phyloP scores from a whole-genome alignment of 1,140 invertebrate genomes.

The Zaprionus ornatus region DNA sequence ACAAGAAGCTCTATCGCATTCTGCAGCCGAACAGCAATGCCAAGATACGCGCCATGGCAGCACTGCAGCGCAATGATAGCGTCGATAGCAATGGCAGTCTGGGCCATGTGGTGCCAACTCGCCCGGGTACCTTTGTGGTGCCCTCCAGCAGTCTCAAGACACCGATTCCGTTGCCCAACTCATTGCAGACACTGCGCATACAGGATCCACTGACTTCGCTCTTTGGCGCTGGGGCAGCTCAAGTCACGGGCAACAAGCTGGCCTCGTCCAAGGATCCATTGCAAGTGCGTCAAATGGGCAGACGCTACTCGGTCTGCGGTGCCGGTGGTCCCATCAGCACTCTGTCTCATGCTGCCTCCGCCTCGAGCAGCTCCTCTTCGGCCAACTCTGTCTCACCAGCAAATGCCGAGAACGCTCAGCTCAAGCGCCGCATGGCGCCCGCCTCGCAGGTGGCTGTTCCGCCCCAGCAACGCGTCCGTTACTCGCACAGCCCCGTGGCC shows the following conservation, averaged over 20 bases:
- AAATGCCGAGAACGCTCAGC: background rate
- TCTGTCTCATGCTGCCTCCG: background rate
- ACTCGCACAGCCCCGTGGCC: conserved; percentile 6
- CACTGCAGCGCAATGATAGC: conserved; percentile 39
- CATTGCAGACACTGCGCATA: background rate
- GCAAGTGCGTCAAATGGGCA: conserved; percentile 43
- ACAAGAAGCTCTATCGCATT: conserved; percentile 51
- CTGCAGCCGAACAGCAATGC: conserved; percentile 30
- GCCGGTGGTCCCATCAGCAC: conserved; percentile 3
- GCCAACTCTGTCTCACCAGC: background rate
- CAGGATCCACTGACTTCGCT: background rate
- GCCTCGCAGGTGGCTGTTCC: conserved; percentile 3
- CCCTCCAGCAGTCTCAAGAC: conserved; percentile 7
- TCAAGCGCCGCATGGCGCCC: conserved; percentile 52
- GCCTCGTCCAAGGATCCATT: conserved; percentile 2
- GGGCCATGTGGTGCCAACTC: background rate
- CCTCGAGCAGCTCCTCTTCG: background rate
- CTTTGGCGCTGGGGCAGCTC: background rate
- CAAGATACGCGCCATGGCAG: conserved; percentile 10
- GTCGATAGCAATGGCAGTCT: conserved; percentile 38
- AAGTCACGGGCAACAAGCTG: background rate
- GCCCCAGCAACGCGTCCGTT: conserved; percentile 51
- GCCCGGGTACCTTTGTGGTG: conserved; percentile 3
- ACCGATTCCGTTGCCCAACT: background rate
- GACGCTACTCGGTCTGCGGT: conserved; percentile 61